Base-by-base conservation (phyloP, 2,888 invertebrate genomes). In the Agriopis aurantiaria region DNA sequence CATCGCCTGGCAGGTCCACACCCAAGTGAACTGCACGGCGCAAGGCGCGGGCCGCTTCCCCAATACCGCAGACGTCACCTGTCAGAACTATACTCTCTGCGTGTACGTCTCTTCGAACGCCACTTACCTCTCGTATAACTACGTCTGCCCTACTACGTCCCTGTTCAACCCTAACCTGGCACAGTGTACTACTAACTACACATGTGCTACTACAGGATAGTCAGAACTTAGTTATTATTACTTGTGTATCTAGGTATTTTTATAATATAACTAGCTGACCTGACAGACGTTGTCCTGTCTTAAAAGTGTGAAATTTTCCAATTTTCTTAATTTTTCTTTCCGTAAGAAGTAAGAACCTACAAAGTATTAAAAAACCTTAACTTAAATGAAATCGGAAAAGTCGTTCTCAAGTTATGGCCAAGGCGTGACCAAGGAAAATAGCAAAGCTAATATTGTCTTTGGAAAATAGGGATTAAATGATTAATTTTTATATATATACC, bases 21-120 rank as follows among this genome's bases (percentile, higher is more conserved):
- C 86, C 3, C 78, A 76, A 12, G 87, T 88, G 1, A 87, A 85
- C 75, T 92, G 91, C 73, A 88, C 90, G 0, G 73, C 79, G 41
- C 52, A 51, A 45, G 65, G 58, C 0, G 77, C 82, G 0, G 85
- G 94, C 8, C 88, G 91, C 4, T 87, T 86, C 74, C 82, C 90
- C 0, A 88, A 94, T 70, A 76, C 86, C 1, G 77, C 69, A 6
- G 94, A 94, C 78, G 76, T 90, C 0, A 89, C 88, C 46, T 94
- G 94, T 77, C 77, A 87, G 74, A 90, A 88, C 74, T 95, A 93
- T 79, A 91, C 89, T 1, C 82, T 88, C 6, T 95, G 95, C 75
- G 83, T 89, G 52, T 85, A 80, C 71, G 75, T 79, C 66, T 76
- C 76, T 46, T 68, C 78, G 8, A 82, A 68, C 14, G 73, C 70